A percentile compares a stretch with the other conserved stretches of the same genome.
These are phyloP conservation scores for Trissolcus japonicus DNA, from an alignment of 2,888 invertebrate species.

Conservation along the genomic window DNA sequence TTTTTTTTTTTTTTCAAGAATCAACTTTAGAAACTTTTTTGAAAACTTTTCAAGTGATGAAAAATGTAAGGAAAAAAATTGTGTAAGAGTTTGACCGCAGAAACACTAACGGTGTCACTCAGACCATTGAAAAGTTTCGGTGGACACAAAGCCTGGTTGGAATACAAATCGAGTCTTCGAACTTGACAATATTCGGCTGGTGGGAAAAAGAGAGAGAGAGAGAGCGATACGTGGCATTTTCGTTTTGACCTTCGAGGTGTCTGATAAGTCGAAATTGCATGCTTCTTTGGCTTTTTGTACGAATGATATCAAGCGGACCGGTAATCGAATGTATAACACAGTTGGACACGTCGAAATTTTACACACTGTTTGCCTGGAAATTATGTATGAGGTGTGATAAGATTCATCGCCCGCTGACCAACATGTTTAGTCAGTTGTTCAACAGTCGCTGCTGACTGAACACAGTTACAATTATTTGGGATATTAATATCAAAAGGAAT, in stretches of 20 bases:
- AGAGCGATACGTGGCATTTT: constrained; percentile 30
- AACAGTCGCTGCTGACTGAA: constrained; percentile 36
- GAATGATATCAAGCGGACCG: constrained; percentile 48
- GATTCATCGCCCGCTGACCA: constrained; percentile 59
- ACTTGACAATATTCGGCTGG: constrained; percentile 36
- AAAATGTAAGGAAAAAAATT: too few relatives aligned
- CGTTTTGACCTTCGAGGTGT: constrained; percentile 47
- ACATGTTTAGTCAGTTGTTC: constrained; percentile 62
- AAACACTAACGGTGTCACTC: constrained; percentile 28
- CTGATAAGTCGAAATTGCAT: constrained; percentile 51
- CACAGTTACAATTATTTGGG: constrained; percentile 26
- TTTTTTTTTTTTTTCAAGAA: too few relatives aligned
- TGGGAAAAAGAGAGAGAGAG: too few relatives aligned
- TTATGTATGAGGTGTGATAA: constrained; percentile 48
- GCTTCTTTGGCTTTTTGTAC: constrained; percentile 36
- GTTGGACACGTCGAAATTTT: constrained; percentile 43
- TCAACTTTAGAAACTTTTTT: too few relatives aligned
- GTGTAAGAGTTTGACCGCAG: too few relatives aligned
- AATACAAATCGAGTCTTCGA: constrained; percentile 68
- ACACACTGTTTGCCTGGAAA: constrained; percentile 39
- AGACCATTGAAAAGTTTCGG: constrained; percentile 60
- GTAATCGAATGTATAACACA: constrained; percentile 46
- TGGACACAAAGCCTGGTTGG: constrained; percentile 61
- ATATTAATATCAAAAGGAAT: constrained; percentile 8
- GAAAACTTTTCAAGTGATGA: too few relatives aligned